These are phyloP conservation scores for Mechanitis mazaeus DNA, from an alignment of 2,888 invertebrate species.

Conservation along the genomic window DNA sequence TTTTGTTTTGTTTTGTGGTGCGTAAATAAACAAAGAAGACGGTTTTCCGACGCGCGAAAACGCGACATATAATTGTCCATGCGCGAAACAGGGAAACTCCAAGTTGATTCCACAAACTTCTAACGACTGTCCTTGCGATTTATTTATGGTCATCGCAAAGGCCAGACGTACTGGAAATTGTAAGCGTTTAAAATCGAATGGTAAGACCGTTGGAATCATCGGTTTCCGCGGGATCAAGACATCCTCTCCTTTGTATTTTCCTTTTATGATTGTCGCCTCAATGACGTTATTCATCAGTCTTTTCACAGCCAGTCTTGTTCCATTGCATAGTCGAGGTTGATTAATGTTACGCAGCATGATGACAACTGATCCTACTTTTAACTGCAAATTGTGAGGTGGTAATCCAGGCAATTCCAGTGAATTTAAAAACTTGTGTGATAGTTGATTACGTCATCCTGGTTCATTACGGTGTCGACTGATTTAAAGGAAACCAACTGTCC, in stretches of 20 bases:
- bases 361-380: constrained; percentile 9
- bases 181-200: constrained; percentile 16
- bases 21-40: constrained; percentile 20
- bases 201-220: constrained; percentile 26
- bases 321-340: constrained; percentile 19
- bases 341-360: constrained; percentile 9
- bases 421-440: not conserved
- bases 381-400: constrained; percentile 1
- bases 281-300: constrained; percentile 26
- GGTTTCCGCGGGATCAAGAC: constrained; percentile 30
- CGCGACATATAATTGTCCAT: constrained; percentile 32
- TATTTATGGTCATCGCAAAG: constrained; percentile 32
- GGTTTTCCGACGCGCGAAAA: constrained; percentile 18
- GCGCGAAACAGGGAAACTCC: constrained; percentile 30
- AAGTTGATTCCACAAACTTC: too few relatives aligned
- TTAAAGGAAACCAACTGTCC: constrained; percentile 21
- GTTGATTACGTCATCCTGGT: not conserved
- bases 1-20: constrained; percentile 14
- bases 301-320: constrained; percentile 30
- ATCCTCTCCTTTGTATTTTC: constrained; percentile 36
- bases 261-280: constrained; percentile 23
- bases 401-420: not conserved
- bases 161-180: constrained; percentile 23
- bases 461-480: constrained; percentile 22
- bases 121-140: constrained; percentile 23